These are phyloP conservation scores for Xyrauchen texanus DNA, from an alignment of 2,113 vertebrate species.

Conservation along the genomic window DNA sequence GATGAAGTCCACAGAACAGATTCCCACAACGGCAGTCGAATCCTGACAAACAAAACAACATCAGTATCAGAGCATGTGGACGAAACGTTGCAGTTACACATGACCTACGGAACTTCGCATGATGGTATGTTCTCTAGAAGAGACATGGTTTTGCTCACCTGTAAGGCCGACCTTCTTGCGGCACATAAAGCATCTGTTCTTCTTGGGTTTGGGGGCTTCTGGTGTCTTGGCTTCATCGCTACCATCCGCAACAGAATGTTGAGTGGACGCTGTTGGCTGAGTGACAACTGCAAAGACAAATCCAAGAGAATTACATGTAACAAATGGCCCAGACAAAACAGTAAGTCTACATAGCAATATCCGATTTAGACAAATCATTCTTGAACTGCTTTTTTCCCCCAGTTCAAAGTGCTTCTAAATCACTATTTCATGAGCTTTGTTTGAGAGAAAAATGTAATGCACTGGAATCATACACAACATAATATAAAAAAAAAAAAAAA, in stretches of 20 bases:
- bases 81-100: no score
- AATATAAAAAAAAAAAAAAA: no score
- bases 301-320: background rate
- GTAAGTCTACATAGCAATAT: no score
- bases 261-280: slow-evolving; percentile 61
- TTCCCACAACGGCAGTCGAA: slow-evolving; percentile 88
- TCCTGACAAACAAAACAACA: slow-evolving; percentile 64
- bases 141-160: slow-evolving; percentile 66
- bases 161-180: slow-evolving; percentile 87
- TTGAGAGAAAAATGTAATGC: no score
- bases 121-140: no score
- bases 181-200: slow-evolving; percentile 85
- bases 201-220: slow-evolving; percentile 76
- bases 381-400: no score
- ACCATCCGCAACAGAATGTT: slow-evolving; percentile 56
- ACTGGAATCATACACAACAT: no score
- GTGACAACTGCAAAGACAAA: slow-evolving; percentile 58
- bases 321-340: no score
- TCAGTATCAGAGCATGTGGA: background rate
- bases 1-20: slow-evolving; percentile 86
- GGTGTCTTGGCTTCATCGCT: slow-evolving; percentile 67
- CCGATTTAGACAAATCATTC: no score
- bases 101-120: no score
- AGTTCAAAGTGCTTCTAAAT: no score
- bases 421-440: no score